These are phyloP conservation scores for Trachymyrmex cornetzi DNA, from an alignment of 1,140 invertebrate genomes.

Conservation along the genomic window DNA sequence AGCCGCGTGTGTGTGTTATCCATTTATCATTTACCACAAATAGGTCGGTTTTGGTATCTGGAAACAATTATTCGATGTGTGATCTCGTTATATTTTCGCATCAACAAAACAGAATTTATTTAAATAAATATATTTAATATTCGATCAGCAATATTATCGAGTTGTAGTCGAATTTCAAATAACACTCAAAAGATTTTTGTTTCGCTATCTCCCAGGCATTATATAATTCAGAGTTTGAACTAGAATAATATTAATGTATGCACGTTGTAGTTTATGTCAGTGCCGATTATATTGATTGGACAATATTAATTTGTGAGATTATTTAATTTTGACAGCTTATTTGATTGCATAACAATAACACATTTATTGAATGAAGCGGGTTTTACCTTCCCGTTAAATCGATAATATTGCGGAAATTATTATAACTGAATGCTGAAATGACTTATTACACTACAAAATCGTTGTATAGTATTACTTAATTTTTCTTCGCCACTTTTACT, in stretches of 20 bases:
- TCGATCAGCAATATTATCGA: not conserved
- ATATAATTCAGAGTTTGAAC: not conserved
- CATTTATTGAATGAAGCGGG: conserved; percentile 14
- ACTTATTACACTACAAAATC: not conserved
- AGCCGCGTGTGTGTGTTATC: conserved; percentile 9
- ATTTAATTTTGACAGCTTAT: conserved; percentile 30
- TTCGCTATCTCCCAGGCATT: not conserved
- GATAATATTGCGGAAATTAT: conserved; percentile 41
- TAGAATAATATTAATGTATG: not conserved
- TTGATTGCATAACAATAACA: not conserved
- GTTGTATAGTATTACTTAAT: not conserved
- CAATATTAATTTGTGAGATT: conserved; percentile 56
- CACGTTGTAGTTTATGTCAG: not conserved
- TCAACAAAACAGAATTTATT: not conserved
- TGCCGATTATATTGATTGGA: conserved; percentile 32
- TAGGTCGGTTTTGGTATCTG: not conserved
- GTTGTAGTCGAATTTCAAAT: not conserved
- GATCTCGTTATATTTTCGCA: not conserved
- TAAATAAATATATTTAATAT: not conserved
- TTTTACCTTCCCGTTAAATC: conserved; percentile 22
- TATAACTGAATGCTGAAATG: not conserved
- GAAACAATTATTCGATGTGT: not conserved
- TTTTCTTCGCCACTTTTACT: not conserved
- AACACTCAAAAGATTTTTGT: not conserved
- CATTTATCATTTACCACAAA: conserved; percentile 12